Evolutionary conservation across 2,797 vertebrate species (phyloP), one percentile per base, ranked within the genome.

Genomic region (Xiphophorus birchmanni): DNA sequence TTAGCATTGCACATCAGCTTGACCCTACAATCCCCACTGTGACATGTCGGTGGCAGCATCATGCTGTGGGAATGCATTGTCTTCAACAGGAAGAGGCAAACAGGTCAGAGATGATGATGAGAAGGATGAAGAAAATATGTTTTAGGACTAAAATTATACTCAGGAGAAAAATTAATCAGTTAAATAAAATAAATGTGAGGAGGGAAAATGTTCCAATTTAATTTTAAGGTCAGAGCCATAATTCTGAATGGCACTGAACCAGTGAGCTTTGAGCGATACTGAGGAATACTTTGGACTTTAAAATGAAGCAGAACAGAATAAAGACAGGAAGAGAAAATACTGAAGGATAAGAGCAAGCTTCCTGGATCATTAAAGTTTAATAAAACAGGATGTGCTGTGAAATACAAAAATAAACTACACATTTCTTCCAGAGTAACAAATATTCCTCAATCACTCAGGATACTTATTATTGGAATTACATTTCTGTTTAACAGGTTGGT

Each of bases 281-380:
- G 37, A 83, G 42, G 42, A 82, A 48, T 18, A 35, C 75, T 71
- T 56, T 80, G 29, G 73, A 78, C n/a, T 78, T 75, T 26, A 80
- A 82, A 86, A 82, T 82, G 5, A 82, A 84, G 69, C 58, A n/a
- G 40, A 76, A 82, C 52, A 56, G 21, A 63, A 79, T 37, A 63
- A 5, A 65, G 56, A 37, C 60, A 32, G 10, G 67, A 42, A 44
- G 40, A 73, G 40, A 74, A 63, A 42, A 10, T 44, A 29, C 73
- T 60, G 44, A 81, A 78, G 42, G 29, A 73, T 1, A 21, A 79
- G 54, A 80, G 86, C 72, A 72, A 67, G 26, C 32, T 26, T 17
- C 35, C 72, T 73, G 50, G 76, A 77, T 86, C 63, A 80, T 81
- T 82, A 35, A 82, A 56, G 29, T 50, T 65, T 73, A 10, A n/a